Conservation (phyloP, 2,113 vertebrate species). For the Oncorhynchus masou region DNA sequence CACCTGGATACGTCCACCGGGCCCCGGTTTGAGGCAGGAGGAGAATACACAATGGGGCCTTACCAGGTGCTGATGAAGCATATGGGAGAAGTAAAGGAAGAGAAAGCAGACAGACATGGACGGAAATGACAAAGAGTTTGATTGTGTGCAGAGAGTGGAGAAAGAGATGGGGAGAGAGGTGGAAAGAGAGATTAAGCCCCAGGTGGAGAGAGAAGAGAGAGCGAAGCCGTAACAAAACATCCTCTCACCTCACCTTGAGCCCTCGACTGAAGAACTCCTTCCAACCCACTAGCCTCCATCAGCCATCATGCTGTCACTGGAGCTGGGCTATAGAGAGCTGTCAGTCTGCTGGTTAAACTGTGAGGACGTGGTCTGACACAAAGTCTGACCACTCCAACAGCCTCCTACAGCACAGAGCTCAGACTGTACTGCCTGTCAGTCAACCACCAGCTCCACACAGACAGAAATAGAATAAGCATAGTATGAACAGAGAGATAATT, state of each 20-base stretch:
- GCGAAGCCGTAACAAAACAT: background rate
- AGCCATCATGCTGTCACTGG: background rate
- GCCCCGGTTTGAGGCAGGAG: background rate
- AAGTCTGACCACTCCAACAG: background rate
- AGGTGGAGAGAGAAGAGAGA: background rate
- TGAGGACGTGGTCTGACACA: background rate
- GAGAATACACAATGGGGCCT: background rate
- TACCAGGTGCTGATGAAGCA: background rate
- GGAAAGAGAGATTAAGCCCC: background rate
- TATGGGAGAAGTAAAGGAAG: background rate
- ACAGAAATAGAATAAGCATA: background rate
- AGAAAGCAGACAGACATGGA: background rate
- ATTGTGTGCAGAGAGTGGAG: background rate
- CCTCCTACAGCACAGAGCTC: background rate
- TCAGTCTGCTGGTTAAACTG: background rate
- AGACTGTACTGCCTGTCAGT: background rate
- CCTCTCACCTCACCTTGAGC: background rate
- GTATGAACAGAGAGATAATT: too few relatives aligned
- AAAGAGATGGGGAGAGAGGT: background rate
- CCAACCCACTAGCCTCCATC: background rate
- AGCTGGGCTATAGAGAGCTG: background rate
- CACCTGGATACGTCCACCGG: background rate
- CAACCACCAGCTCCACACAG: background rate
- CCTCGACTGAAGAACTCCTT: background rate
- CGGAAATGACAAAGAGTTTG: background rate